Percentiles rank a stretch among this genome's conserved stretches.
Conservation (phyloP, 2,888 invertebrate genomes). For the Platerodrilus igneus region DNA sequence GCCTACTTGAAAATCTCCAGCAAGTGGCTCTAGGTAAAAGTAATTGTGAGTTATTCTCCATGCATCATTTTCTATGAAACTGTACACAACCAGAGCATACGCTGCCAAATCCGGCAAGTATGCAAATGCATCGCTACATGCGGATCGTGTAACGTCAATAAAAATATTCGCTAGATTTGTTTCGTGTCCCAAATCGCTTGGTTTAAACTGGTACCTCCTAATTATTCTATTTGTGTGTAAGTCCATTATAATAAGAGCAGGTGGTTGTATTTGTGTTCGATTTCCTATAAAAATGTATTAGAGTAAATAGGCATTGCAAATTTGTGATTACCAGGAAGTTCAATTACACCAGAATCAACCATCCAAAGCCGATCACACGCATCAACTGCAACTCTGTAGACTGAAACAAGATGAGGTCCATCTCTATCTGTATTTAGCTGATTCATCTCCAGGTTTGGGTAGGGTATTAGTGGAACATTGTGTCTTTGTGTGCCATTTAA, state of each 20-base stretch:
- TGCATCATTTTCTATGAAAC: constrained; percentile 56
- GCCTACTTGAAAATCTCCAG: constrained; percentile 62
- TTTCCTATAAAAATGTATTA: constrained; percentile 43
- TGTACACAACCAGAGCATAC: constrained; percentile 59
- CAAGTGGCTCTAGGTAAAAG: constrained; percentile 67
- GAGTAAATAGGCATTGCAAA: not conserved
- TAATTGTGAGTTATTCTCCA: constrained; percentile 70
- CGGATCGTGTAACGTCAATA: constrained; percentile 56
- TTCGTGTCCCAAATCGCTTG: constrained; percentile 46
- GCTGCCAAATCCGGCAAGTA: constrained; percentile 66
- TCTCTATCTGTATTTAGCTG: constrained; percentile 44
- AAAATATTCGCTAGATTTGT: constrained; percentile 63
- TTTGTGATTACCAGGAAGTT: constrained; percentile 55
- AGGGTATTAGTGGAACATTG: constrained; percentile 55
- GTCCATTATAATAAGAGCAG: constrained; percentile 64
- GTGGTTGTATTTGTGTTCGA: constrained; percentile 52
- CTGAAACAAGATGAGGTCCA: constrained; percentile 56
- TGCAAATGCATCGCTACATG: constrained; percentile 63
- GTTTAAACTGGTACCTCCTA: constrained; percentile 54
- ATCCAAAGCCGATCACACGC: constrained; percentile 72
- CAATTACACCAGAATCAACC: constrained; percentile 69
- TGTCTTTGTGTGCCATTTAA: constrained; percentile 37
- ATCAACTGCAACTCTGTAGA: constrained; percentile 68
- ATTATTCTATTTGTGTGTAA: constrained; percentile 59
- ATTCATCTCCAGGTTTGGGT: constrained; percentile 57